A percentile compares a stretch with the other conserved stretches of the same genome.
Evolutionary conservation across 2,888 invertebrate genomes (phyloP).

Genomic region (Tuta absoluta): DNA sequence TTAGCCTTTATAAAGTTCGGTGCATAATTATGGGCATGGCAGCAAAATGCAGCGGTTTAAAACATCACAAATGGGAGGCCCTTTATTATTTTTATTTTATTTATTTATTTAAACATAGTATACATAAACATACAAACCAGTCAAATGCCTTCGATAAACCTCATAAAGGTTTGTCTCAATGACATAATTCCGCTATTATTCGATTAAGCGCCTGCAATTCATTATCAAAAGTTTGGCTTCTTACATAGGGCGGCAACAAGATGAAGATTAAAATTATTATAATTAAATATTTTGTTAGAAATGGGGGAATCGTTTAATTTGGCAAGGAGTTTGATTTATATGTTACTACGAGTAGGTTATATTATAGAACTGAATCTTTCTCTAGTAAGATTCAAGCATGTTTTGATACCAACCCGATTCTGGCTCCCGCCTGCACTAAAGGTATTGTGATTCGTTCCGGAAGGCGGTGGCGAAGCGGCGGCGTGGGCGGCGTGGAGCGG

Average conservation of each 20-base stretch:
- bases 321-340: not conserved
- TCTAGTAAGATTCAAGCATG: not conserved
- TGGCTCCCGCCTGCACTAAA: too few relatives aligned
- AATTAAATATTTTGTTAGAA: not conserved
- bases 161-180: too few relatives aligned
- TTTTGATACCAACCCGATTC: not conserved
- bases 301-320: not conserved
- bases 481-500: constrained; percentile 75
- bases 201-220: constrained; percentile 79
- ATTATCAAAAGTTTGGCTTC: constrained; percentile 70
- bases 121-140: too few relatives aligned
- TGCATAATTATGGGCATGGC: constrained; percentile 41
- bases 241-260: not conserved
- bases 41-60: constrained; percentile 78
- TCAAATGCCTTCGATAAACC: too few relatives aligned
- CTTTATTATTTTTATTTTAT: too few relatives aligned
- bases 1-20: not conserved
- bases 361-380: too few relatives aligned
- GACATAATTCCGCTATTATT: too few relatives aligned
- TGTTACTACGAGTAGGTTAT: too few relatives aligned
- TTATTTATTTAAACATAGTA: too few relatives aligned
- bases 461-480: constrained; percentile 68
- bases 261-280: constrained; percentile 16
- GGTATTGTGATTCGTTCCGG: not conserved
- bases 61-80: constrained; percentile 70